phyloP scores from a whole-genome alignment of 2,888 invertebrate species.

The Tromatobia lineatoria region DNA sequence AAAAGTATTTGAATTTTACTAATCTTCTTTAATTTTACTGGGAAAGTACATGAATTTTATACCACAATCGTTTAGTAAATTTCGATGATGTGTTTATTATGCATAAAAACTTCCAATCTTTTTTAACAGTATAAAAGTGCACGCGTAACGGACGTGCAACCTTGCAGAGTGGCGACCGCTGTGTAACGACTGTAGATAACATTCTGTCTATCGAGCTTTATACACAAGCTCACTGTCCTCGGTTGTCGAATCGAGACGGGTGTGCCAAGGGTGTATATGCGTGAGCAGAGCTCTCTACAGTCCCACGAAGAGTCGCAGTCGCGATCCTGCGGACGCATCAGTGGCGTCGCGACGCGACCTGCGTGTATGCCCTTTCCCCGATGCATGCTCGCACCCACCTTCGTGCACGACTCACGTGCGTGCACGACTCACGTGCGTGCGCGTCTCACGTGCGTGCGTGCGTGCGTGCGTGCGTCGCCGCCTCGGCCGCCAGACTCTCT shows the following conservation, averaged over 20 bases:
- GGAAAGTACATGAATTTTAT: too few relatives aligned
- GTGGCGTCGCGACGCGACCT: slow-evolving; percentile 8
- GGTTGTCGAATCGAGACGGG: neutral
- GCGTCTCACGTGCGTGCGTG: slow-evolving; percentile 47
- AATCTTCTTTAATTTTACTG: too few relatives aligned
- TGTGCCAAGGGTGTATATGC: slow-evolving; percentile 22
- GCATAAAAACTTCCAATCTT: too few relatives aligned
- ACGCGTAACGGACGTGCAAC: neutral
- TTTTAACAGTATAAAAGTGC: too few relatives aligned
- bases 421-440: slow-evolving; percentile 72
- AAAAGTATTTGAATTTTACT: too few relatives aligned
- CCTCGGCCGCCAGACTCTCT: neutral
- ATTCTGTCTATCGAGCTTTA: neutral
- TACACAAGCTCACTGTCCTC: neutral
- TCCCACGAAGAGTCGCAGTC: slow-evolving; percentile 12
- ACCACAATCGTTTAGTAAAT: too few relatives aligned
- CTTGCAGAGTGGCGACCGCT: neutral
- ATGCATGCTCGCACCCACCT: slow-evolving; percentile 44
- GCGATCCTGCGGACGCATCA: slow-evolving; percentile 21
- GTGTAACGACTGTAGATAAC: neutral
- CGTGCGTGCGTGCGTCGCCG: slow-evolving; percentile 70
- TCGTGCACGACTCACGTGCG: slow-evolving; percentile 34
- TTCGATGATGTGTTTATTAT: too few relatives aligned
- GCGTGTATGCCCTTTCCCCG: slow-evolving; percentile 31
- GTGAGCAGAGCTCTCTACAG: slow-evolving; percentile 1